Conservation (phyloP, 2,888 invertebrate genomes). For the Cerastis rubricosa region DNA sequence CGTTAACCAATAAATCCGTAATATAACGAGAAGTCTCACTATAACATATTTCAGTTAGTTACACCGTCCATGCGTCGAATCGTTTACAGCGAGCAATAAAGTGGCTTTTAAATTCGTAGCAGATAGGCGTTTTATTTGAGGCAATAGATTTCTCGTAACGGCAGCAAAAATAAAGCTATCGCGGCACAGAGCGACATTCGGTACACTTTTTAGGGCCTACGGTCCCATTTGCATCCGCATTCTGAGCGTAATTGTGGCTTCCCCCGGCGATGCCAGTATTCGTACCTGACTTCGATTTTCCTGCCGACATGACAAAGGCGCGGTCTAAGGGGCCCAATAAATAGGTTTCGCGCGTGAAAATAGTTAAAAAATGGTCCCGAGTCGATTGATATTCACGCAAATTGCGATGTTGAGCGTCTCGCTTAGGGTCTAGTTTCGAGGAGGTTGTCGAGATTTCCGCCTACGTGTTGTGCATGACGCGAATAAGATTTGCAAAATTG, state of each 20-base stretch:
- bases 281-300: slow-evolving; percentile 89
- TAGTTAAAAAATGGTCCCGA: slow-evolving; percentile 84
- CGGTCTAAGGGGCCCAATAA: slow-evolving; percentile 89
- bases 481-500: slow-evolving; percentile 78
- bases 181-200: slow-evolving; percentile 79
- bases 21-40: slow-evolving; percentile 65
- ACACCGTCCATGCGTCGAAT: slow-evolving; percentile 71
- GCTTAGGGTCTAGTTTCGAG: slow-evolving; percentile 74
- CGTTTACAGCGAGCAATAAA: slow-evolving; percentile 81
- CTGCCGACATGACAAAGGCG: slow-evolving; percentile 89
- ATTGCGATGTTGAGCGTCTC: slow-evolving; percentile 71
- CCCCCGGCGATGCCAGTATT: slow-evolving; percentile 74
- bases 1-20: slow-evolving; percentile 57
- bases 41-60: slow-evolving; percentile 70
- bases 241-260: slow-evolving; percentile 88
- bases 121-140: slow-evolving; percentile 87
- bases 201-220: slow-evolving; percentile 85
- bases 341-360: slow-evolving; percentile 85
- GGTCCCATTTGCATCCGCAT: slow-evolving; percentile 89
- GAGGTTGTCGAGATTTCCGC: slow-evolving; percentile 54
- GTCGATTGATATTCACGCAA: slow-evolving; percentile 72
- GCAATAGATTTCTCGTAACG: slow-evolving; percentile 88
- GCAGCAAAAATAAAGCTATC: slow-evolving; percentile 87
- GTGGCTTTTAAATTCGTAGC: slow-evolving; percentile 84
- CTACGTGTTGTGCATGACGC: slow-evolving; percentile 72